These are phyloP conservation scores for Drosophila nebulosa DNA, from an alignment of 1,140 invertebrate species.

Conservation along the genomic window DNA sequence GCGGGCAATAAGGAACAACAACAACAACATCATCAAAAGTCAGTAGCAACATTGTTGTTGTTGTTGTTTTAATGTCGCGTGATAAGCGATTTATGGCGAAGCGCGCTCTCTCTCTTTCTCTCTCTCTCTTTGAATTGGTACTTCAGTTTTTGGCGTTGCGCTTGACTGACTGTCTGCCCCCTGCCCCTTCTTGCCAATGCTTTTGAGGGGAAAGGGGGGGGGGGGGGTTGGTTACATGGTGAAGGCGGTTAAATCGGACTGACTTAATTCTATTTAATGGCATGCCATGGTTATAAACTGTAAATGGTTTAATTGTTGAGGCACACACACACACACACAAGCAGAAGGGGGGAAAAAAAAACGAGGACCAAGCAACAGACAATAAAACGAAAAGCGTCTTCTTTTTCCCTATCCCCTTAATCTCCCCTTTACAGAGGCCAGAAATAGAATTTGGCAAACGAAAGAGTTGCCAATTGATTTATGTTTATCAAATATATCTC, in stretches of 20 bases:
- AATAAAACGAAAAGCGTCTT: conserved; percentile 38
- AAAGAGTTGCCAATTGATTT: not conserved
- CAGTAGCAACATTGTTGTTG: conserved; percentile 50
- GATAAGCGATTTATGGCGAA: conserved; percentile 76
- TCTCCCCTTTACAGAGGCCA: not conserved
- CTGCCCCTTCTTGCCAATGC: not conserved
- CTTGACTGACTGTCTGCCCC: conserved; percentile 55
- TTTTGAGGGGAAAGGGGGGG: too few relatives aligned
- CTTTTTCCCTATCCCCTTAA: conserved; percentile 1
- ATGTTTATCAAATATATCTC: not conserved
- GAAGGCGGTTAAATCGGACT: conserved; percentile 20
- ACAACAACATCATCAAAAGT: conserved; percentile 42
- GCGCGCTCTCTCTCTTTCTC: too few relatives aligned
- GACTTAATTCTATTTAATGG: conserved; percentile 77
- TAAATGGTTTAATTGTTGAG: conserved; percentile 73
- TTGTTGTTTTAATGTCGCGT: conserved; percentile 78
- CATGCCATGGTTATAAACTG: conserved; percentile 74
- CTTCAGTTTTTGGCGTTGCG: conserved; percentile 66
- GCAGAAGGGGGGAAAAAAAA: conserved; percentile 22
- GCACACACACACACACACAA: conserved; percentile 13
- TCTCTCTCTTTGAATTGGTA: conserved; percentile 71
- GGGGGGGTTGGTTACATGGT: conserved; percentile 5
- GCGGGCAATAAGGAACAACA: conserved; percentile 51
- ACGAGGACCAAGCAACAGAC: conserved; percentile 20
- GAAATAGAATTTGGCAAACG: not conserved